Evolutionary conservation across 2,797 vertebrate species (phyloP).

Genomic region (Florisuga fusca): DNA sequence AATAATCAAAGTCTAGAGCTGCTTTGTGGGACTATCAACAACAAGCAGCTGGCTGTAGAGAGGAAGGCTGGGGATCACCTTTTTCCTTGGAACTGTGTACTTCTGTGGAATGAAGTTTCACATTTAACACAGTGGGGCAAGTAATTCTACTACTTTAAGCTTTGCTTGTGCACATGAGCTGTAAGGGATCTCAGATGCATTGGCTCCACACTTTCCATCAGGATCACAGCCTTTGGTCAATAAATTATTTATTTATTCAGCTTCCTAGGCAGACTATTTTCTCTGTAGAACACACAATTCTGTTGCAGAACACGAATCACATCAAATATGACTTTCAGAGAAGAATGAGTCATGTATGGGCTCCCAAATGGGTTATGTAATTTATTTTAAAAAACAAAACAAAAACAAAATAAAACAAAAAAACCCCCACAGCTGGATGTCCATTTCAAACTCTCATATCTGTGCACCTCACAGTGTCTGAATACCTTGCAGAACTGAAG

Average conservation of each 20-base stretch:
- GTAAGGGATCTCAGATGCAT: neutral
- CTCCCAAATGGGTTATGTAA: neutral
- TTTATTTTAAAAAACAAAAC: neutral
- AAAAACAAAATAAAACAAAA: too few relatives aligned
- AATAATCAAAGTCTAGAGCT: neutral
- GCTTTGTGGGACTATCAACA: neutral
- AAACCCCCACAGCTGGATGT: neutral
- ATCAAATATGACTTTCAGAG: neutral
- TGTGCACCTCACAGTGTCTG: slow-evolving; percentile 10
- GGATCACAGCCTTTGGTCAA: slow-evolving; percentile 10
- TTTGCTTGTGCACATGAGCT: neutral
- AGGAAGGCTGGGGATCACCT: neutral
- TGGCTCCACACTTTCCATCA: neutral
- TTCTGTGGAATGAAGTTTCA: neutral
- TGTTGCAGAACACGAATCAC: neutral
- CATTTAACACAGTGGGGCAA: neutral
- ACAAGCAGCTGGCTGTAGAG: neutral
- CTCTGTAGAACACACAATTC: neutral
- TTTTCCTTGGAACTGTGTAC: neutral
- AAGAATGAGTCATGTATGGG: slow-evolving; percentile 12
- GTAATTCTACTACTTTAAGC: neutral
- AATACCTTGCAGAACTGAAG: slow-evolving; percentile 35
- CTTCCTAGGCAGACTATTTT: neutral
- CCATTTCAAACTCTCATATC: neutral
- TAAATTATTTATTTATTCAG: slow-evolving; percentile 25